Base-by-base conservation (phyloP, 2,113 vertebrate genomes). In the Aplodontia rufa region DNA sequence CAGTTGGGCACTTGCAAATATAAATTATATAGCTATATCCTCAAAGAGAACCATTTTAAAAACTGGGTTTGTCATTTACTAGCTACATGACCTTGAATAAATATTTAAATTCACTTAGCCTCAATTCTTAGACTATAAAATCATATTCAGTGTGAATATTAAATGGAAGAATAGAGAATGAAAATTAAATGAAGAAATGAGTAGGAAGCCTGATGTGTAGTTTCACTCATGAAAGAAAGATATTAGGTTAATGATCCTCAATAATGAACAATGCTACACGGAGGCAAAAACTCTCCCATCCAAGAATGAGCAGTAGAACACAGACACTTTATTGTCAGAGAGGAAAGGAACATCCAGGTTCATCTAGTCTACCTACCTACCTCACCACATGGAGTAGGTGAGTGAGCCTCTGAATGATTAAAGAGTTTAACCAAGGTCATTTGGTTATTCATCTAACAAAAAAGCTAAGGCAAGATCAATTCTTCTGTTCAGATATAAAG, bases 401-500 rank as follows among this genome's bases (percentile, higher is more conserved):
- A 94, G 22, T 69, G 24, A 93, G 30, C 30, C 40, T 47, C 20
- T 11, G 42, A 82, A 13, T 82, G 53, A 26, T 92, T 79, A 75
- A 49, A 28, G 13, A 55, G 60, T 74, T 91, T 76, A 60, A 60
- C 35, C 20, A 78, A 76, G 4, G 49, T 80, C 68, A 87, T 35
- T 78, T 42, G 4, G 11, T 68, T 71, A 64, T 80, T 91, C 35
- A 81, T 32, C 16, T 20, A 72, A 81, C 40, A 40, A 30, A 74
- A 95, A 80, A 71, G 16, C 22, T 51, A 72, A 42, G 10, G 26
- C 42, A 92, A 92, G 58, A 85, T 32, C 47, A 87, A 32, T 90
- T 96, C 66, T 90, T 92, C 37, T 81, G 60, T 95, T 85, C 75
- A 91, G 37, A 71, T 79, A 47, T 35, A 28, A 76, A 83, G 16